These are phyloP conservation scores for Whitmania pigra DNA, from an alignment of 1,140 invertebrate genomes.

Conservation along the genomic window DNA sequence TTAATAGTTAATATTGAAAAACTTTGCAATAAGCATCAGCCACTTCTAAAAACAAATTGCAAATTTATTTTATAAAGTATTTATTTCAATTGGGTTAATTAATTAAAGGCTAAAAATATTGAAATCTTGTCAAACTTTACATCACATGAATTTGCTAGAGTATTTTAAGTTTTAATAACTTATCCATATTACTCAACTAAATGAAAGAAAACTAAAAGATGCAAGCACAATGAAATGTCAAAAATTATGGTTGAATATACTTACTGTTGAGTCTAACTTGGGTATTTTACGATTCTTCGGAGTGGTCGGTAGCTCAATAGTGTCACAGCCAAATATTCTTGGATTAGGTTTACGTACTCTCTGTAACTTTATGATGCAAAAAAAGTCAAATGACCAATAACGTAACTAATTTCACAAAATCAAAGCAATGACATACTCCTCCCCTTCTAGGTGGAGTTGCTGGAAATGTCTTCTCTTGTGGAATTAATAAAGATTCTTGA, in stretches of 20 bases:
- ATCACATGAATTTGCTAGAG: not conserved
- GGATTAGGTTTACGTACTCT: conserved; percentile 21
- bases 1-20: not conserved
- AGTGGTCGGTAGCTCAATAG: not conserved
- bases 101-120: too few relatives aligned
- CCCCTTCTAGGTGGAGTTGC: conserved; percentile 25
- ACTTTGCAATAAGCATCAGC: not conserved
- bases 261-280: not conserved
- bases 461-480: not conserved
- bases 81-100: too few relatives aligned
- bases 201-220: not conserved
- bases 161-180: too few relatives aligned
- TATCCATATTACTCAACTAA: not conserved
- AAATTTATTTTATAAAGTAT: not conserved
- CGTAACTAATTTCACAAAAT: not conserved
- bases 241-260: not conserved
- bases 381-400: not conserved
- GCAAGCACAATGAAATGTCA: not conserved
- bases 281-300: conserved; percentile 6
- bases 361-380: conserved; percentile 2
- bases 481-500: not conserved
- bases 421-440: conserved; percentile 25
- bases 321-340: conserved; percentile 17
- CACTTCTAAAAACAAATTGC: not conserved
- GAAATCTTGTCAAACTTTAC: too few relatives aligned